These are phyloP conservation scores for Baronia brevicornis DNA, from an alignment of 2,888 invertebrate genomes.

Conservation along the genomic window DNA sequence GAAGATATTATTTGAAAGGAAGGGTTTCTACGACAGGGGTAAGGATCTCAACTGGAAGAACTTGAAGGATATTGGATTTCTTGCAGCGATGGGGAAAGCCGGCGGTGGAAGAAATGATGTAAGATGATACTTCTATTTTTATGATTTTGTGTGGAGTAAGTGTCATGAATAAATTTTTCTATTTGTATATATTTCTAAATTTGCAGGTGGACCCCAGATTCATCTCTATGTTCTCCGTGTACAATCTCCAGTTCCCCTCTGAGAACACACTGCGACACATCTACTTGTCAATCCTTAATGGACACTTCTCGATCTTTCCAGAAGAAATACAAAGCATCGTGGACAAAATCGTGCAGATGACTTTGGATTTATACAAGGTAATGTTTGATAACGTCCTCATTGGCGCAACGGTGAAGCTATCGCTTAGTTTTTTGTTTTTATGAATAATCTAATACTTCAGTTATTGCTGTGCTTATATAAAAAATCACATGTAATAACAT, in stretches of 20 bases:
- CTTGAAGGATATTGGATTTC: conserved; percentile 86
- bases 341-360: conserved; percentile 82
- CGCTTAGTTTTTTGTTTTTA: no score
- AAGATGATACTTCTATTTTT: no score
- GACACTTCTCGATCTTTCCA: conserved; percentile 84
- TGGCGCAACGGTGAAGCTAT: no score
- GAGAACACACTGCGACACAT: conserved; percentile 86
- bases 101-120: conserved; percentile 91
- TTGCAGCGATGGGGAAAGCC: conserved; percentile 90
- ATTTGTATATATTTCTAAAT: no score
- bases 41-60: conserved; percentile 94
- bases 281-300: conserved; percentile 86
- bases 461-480: no score
- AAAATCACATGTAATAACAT: no score
- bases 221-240: conserved; percentile 91
- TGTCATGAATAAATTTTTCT: no score
- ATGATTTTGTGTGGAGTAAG: no score
- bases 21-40: conserved; percentile 91
- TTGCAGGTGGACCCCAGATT: conserved; percentile 88
- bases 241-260: conserved; percentile 90
- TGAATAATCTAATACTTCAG: no score
- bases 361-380: conserved; percentile 88
- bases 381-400: no score
- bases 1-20: conserved; percentile 91
- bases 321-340: conserved; percentile 79